Evolutionary conservation across 35 echinoderm and acorn worm genomes (phyloP), one percentile per base, ranked within the genome.

Genomic region (Ophioderma brevispina): DNA sequence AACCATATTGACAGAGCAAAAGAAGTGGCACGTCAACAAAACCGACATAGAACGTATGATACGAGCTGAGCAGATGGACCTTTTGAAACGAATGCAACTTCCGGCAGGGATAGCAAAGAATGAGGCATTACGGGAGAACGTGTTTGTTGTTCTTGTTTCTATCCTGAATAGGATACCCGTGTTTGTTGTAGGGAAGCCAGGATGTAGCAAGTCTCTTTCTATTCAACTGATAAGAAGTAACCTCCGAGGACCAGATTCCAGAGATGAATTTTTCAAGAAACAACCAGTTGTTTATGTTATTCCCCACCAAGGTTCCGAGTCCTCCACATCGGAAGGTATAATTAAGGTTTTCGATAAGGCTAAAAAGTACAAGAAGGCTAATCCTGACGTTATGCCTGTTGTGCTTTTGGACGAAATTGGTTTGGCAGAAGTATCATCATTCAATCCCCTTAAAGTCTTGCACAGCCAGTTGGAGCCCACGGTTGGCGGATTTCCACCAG

Each of bases 301-400:
- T 25, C 83, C 88, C 8, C 83, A 90, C 37, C 88, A 90, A 32
- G 78, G 88, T 38, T 81, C 77, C 15, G 40, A 49, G 3, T 90
- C 78, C 18, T 90, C 88, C 23, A 90, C 88, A 0, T 81, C 88
- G 11, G 88, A 90, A 82, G 88, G 88, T 2, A 90, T 90, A n/a
- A 81, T 90, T 31, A 64, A 81, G 23, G 50, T 81, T 21, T 90
- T 90, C 59, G 79, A 90, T n/a, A 90, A 90, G 55, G 88, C 78
- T 30, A 56, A 59, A 32, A 46, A 52, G 23, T 90, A 75, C 79
- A 83, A 90, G 37, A 59, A 63, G 36, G 2, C 8, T 1, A 90
- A 90, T 76, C 88, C 78, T 8, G 55, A 82, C 38, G 37, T 90
- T 59, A 63, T 90, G 37, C 78, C 88, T 8, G 88, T 90, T 76